Evolutionary conservation across 64 coral and sea anemone species (phyloP).

Genomic region (Stylophora pistillata): DNA sequence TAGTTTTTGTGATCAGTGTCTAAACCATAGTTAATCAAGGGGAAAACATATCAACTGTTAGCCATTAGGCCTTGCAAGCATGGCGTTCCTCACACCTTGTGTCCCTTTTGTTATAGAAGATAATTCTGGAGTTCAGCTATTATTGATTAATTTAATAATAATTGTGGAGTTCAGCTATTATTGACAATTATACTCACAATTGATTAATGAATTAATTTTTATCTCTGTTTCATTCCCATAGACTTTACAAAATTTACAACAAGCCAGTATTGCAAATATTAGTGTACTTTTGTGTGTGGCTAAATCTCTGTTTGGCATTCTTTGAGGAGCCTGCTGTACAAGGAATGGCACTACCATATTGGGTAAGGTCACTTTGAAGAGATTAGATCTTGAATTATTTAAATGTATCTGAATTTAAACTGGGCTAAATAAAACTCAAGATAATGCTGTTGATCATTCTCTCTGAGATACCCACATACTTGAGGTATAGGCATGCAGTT

Average conservation of each 20-base stretch:
- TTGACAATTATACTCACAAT: neutral
- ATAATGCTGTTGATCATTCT: too few species aligned
- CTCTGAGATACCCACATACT: too few species aligned
- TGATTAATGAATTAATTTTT: neutral
- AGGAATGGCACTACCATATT: conserved; percentile 77
- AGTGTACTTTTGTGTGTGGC: conserved; percentile 78
- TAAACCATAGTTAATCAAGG: too few species aligned
- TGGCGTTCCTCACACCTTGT: too few species aligned
- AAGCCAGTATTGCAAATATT: conserved; percentile 58
- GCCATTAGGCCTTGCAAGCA: neutral
- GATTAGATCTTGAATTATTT: neutral
- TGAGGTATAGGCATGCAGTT: too few species aligned
- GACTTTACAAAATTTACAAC: conserved; percentile 93
- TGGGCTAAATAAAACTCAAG: too few species aligned
- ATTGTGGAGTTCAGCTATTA: too few species aligned
- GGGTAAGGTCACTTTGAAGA: conserved; percentile 52
- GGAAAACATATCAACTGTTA: neutral
- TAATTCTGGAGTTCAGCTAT: too few species aligned
- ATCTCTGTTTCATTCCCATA: conserved; percentile 22
- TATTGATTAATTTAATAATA: too few species aligned
- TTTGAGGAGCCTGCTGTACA: conserved; percentile 88
- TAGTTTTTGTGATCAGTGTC: too few species aligned
- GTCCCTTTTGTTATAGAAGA: too few species aligned
- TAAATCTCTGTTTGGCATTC: conserved; percentile 77
- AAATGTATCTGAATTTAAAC: too few species aligned